Evolutionary conservation across 2,888 invertebrate species (phyloP).

Genomic region (Tridacna crocea): DNA sequence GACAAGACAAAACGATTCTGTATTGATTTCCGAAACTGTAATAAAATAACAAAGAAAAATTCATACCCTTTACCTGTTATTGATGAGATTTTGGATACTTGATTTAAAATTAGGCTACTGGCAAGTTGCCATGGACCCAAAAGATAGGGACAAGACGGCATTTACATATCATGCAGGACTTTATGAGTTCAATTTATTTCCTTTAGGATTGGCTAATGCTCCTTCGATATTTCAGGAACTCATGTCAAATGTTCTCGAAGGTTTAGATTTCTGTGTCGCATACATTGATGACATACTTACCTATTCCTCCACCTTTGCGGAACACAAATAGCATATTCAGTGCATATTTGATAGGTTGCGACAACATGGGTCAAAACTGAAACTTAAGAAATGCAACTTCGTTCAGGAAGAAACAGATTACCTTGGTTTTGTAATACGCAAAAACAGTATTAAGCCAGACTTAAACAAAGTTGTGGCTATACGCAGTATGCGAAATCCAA

Average conservation of each 20-base stretch:
- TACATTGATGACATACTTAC: constrained; percentile 12
- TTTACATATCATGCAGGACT: too few relatives aligned
- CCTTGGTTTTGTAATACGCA: constrained; percentile 36
- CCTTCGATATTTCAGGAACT: not conserved
- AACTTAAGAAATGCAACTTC: constrained; percentile 43
- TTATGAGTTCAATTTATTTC: too few relatives aligned
- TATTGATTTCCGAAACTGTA: not conserved
- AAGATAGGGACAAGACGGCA: too few relatives aligned
- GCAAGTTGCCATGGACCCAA: too few relatives aligned
- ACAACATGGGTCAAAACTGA: constrained; percentile 31
- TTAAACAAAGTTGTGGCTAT: constrained; percentile 40
- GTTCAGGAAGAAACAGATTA: too few relatives aligned
- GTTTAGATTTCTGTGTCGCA: not conserved
- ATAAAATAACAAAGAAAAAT: not conserved
- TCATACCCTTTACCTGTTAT: constrained; percentile 2
- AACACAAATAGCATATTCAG: not conserved
- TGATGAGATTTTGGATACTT: not conserved
- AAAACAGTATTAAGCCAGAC: constrained; percentile 43
- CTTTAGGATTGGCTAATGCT: not conserved
- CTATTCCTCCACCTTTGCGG: not conserved
- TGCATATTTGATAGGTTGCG: constrained; percentile 6
- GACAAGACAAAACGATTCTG: not conserved
- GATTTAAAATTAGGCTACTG: not conserved
- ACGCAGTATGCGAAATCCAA: constrained; percentile 18
- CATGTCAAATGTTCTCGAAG: not conserved